These are phyloP conservation scores for Petrocephalus zakoni DNA, from an alignment of 2,113 vertebrate species.

Conservation along the genomic window DNA sequence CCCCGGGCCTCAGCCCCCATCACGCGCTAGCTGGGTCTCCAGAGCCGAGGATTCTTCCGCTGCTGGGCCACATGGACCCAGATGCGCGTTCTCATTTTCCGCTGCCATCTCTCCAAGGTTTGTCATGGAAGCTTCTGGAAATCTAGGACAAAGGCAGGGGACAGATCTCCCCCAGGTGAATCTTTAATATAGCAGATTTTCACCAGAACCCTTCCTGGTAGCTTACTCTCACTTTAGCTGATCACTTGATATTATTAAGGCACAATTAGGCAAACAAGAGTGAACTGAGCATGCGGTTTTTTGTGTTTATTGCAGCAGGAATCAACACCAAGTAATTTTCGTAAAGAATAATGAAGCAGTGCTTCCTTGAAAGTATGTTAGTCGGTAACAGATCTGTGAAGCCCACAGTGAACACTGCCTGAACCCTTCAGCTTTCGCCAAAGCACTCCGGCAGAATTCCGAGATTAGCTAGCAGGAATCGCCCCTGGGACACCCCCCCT, in stretches of 20 bases:
- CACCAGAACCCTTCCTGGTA: not conserved
- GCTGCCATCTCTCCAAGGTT: not conserved
- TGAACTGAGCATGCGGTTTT: not conserved
- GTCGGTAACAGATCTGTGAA: not conserved
- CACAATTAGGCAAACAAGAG: not conserved
- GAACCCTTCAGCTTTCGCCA: not conserved
- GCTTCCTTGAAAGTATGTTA: not conserved
- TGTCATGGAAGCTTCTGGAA: not conserved
- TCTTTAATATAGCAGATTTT: not conserved
- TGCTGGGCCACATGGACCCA: not conserved
- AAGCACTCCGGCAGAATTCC: not conserved
- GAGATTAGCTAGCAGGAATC: not conserved
- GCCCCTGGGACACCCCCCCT: not conserved
- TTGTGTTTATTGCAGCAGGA: not conserved
- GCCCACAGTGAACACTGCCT: not conserved
- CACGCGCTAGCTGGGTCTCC: slow-evolving; percentile 24
- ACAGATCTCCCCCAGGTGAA: not conserved
- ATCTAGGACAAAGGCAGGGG: not conserved
- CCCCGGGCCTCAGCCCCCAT: slow-evolving; percentile 5
- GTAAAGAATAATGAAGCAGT: not conserved
- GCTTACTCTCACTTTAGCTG: not conserved
- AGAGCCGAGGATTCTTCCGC: slow-evolving; percentile 2
- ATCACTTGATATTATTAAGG: not conserved
- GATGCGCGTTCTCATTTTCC: not conserved
- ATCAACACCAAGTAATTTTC: not conserved